Conservation (phyloP, 2,888 invertebrate species). For the Platycheirus albimanus region DNA sequence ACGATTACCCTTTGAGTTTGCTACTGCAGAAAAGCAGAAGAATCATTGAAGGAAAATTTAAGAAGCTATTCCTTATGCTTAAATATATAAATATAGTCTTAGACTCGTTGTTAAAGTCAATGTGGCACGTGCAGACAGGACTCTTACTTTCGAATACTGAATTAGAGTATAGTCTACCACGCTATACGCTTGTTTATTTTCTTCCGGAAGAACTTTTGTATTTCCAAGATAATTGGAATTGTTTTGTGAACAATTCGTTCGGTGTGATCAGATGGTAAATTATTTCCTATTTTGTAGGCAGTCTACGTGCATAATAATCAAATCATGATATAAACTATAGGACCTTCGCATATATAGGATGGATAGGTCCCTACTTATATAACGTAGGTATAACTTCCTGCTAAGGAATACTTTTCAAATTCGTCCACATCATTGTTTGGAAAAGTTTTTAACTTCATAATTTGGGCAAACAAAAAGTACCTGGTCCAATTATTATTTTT, state of each 20-base stretch:
- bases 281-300: constrained; percentile 60
- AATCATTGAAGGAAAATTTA: constrained; percentile 25
- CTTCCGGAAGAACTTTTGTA: constrained; percentile 36
- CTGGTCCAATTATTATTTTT: no score
- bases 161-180: constrained; percentile 18
- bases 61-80: constrained; percentile 28
- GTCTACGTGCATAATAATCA: constrained; percentile 1
- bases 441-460: background rate
- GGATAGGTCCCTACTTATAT: no score
- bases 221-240: constrained; percentile 63
- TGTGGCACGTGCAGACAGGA: constrained; percentile 69
- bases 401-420: no score
- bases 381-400: no score
- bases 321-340: no score
- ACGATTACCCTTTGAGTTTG: constrained; percentile 55
- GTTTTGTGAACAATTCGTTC: constrained; percentile 62
- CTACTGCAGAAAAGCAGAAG: constrained; percentile 20
- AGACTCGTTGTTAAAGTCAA: constrained; percentile 53
- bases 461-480: no score
- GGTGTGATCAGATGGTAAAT: constrained; percentile 63
- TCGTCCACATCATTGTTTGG: no score
- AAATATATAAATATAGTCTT: no score
- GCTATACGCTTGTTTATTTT: constrained; percentile 16
- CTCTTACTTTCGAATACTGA: constrained; percentile 59
- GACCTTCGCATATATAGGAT: no score